phyloP scores from a whole-genome alignment of 2,113 vertebrate species.

The Oplegnathus fasciatus region DNA sequence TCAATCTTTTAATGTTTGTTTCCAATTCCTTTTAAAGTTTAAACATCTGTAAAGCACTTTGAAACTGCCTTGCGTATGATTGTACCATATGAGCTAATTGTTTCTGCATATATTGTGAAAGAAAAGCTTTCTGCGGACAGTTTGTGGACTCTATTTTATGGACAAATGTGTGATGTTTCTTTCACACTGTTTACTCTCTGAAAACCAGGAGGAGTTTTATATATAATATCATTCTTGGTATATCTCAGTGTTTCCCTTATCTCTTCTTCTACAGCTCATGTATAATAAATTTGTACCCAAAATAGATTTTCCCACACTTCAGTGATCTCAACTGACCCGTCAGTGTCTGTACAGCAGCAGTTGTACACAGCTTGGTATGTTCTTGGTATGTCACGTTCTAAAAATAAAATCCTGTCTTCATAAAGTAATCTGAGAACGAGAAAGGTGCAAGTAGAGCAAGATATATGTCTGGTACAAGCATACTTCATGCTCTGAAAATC shows the following conservation, averaged over 20 bases:
- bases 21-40: neutral
- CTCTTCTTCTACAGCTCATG: neutral
- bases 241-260: neutral
- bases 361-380: conserved; percentile 15
- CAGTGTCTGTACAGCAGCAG: neutral
- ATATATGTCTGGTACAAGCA: neutral
- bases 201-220: neutral
- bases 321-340: conserved; percentile 15
- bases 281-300: neutral
- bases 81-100: neutral
- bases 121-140: too few species aligned
- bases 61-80: neutral
- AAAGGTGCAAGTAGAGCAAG: neutral
- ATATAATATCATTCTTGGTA: neutral
- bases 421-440: conserved; percentile 1
- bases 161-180: too few species aligned
- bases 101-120: neutral
- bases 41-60: neutral
- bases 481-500: neutral
- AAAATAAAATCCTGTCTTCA: conserved; percentile 39
- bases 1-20: neutral
- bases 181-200: neutral
- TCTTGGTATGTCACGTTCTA: conserved; percentile 22
- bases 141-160: too few species aligned
- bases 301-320: conserved; percentile 26